phyloP scores from a whole-genome alignment of 1,140 invertebrate genomes.

The Popillia japonica region DNA sequence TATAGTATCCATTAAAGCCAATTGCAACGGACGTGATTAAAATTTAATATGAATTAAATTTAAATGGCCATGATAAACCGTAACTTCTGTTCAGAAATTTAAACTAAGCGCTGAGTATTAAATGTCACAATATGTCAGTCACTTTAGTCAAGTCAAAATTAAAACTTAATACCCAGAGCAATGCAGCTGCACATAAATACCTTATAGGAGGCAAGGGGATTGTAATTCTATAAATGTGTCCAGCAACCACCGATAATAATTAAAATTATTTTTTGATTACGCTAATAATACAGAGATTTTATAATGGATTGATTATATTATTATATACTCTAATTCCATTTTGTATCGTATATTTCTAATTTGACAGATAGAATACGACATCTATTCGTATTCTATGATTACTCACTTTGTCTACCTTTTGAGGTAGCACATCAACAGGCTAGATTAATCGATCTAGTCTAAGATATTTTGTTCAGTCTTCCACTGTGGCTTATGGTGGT shows the following conservation, averaged over 20 bases:
- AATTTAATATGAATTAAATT: constrained; percentile 20
- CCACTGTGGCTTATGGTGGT: too few relatives aligned
- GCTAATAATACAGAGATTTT: too few relatives aligned
- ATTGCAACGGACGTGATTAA: background rate
- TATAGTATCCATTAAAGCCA: background rate
- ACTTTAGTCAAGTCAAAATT: background rate
- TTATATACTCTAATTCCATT: too few relatives aligned
- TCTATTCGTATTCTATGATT: too few relatives aligned
- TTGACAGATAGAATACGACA: too few relatives aligned
- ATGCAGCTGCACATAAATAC: background rate
- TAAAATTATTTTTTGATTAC: background rate
- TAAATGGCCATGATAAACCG: background rate
- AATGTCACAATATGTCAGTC: constrained; percentile 8
- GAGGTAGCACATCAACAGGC: too few relatives aligned
- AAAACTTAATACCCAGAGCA: background rate
- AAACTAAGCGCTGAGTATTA: background rate
- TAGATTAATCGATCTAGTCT: too few relatives aligned
- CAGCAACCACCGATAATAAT: background rate
- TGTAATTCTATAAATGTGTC: background rate
- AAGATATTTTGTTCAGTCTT: too few relatives aligned
- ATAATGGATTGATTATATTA: too few relatives aligned
- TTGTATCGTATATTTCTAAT: too few relatives aligned
- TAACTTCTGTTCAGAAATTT: constrained; percentile 5
- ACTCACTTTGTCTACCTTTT: too few relatives aligned
- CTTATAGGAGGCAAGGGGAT: background rate